Evolutionary conservation across 2,797 vertebrate species (phyloP).

Genomic region (Naso thynnoides): DNA sequence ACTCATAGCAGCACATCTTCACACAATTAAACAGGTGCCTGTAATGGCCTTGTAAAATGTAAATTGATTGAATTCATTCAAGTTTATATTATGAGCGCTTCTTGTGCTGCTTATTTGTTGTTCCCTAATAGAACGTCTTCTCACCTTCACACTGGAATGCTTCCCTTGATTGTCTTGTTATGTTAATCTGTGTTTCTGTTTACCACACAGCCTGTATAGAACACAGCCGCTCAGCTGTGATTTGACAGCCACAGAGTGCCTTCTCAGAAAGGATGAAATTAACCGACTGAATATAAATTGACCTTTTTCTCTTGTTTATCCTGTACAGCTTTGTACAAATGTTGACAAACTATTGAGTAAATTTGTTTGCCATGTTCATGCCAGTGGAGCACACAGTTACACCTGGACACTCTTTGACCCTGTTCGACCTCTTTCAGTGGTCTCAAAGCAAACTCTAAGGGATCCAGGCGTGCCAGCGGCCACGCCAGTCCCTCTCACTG

Average conservation of each 20-base stretch:
- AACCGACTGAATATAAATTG: constrained; percentile 69
- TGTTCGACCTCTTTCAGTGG: constrained; percentile 25
- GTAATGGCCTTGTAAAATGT: constrained; percentile 80
- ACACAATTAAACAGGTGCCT: constrained; percentile 67
- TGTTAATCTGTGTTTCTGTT: constrained; percentile 81
- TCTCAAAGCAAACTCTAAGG: constrained; percentile 13
- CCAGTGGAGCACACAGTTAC: not conserved
- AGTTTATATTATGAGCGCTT: constrained; percentile 73
- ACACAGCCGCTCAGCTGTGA: constrained; percentile 57
- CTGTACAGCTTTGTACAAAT: constrained; percentile 49
- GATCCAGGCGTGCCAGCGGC: constrained; percentile 21
- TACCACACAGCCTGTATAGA: constrained; percentile 70
- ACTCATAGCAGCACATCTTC: constrained; percentile 50
- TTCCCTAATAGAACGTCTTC: constrained; percentile 77
- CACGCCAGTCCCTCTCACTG: constrained; percentile 10
- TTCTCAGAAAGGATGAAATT: constrained; percentile 71
- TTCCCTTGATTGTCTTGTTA: constrained; percentile 80
- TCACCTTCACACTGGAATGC: constrained; percentile 82
- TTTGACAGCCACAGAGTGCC: constrained; percentile 59
- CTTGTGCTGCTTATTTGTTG: constrained; percentile 78
- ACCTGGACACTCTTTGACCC: constrained; percentile 38
- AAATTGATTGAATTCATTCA: constrained; percentile 80
- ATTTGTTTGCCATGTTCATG: constrained; percentile 38
- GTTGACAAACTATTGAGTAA: constrained; percentile 50
- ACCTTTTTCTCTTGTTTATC: constrained; percentile 61